phyloP scores from a whole-genome alignment of 2,797 vertebrate species.

The Octomys mimax region DNA sequence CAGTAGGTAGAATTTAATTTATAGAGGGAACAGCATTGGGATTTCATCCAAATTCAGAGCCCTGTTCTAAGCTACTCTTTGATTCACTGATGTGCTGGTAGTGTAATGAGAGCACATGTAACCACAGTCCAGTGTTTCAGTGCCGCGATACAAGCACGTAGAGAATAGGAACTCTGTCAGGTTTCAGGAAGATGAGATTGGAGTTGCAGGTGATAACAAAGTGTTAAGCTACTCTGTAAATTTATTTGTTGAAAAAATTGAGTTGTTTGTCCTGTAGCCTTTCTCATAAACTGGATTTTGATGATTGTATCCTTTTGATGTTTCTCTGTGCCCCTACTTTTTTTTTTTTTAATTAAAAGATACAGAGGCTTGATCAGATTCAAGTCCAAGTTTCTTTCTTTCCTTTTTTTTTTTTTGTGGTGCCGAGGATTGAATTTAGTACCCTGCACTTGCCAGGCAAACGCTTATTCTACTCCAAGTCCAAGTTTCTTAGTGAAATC shows the following conservation, averaged over 20 bases:
- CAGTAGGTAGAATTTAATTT: not conserved
- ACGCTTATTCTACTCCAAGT: not conserved
- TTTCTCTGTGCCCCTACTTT: not conserved
- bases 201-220: not conserved
- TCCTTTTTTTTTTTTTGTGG: too few species aligned
- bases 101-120: not conserved
- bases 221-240: not conserved
- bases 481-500: not conserved
- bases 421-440: too few species aligned
- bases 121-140: not conserved
- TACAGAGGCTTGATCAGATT: not conserved
- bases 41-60: not conserved
- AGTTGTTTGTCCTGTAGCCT: not conserved
- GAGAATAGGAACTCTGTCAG: not conserved
- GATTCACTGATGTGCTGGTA: rapidly evolving
- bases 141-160: not conserved
- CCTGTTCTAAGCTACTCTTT: not conserved
- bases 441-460: too few species aligned
- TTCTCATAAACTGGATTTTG: slow-evolving; percentile 17
- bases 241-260: slow-evolving; percentile 17
- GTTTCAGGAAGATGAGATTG: not conserved
- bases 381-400: not conserved
- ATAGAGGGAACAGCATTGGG: not conserved
- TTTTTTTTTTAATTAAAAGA: slow-evolving; percentile 10
- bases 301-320: not conserved